These are phyloP conservation scores for Gerosis bhagava DNA, from an alignment of 2,888 invertebrate genomes.

Conservation along the genomic window DNA sequence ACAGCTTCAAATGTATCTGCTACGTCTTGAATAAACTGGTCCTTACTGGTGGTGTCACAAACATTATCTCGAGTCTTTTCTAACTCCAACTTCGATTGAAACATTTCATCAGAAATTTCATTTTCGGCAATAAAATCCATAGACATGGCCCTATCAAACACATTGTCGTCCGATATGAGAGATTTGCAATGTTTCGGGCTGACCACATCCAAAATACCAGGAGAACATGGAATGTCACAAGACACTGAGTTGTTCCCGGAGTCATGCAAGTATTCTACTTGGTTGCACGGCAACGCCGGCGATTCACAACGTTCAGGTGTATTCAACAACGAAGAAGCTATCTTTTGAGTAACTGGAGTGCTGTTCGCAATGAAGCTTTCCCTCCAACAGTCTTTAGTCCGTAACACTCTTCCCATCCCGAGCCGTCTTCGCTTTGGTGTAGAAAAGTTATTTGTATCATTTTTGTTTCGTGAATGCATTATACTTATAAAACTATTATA, in stretches of 20 bases:
- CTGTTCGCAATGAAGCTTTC: conserved; percentile 26
- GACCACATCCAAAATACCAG: conserved; percentile 45
- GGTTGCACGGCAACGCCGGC: conserved; percentile 68
- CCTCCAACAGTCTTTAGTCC: conserved; percentile 23
- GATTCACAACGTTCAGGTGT: conserved; percentile 52
- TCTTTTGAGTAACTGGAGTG: conserved; percentile 44
- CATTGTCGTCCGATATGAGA: conserved; percentile 34
- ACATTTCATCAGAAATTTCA: conserved; percentile 60
- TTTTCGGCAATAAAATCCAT: conserved; percentile 27
- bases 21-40: conserved; percentile 48
- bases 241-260: conserved; percentile 48
- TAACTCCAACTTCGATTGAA: conserved; percentile 50
- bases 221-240: conserved; percentile 53
- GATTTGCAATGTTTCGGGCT: conserved; percentile 51
- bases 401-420: conserved; percentile 47
- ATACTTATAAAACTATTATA: neutral
- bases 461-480: conserved; percentile 42
- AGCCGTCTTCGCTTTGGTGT: conserved; percentile 68
- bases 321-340: conserved; percentile 23
- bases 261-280: conserved; percentile 64
- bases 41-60: no score
- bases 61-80: conserved; percentile 36
- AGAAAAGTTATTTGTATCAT: conserved; percentile 37
- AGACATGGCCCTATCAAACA: conserved; percentile 18
- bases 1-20: conserved; percentile 74